phyloP scores from a whole-genome alignment of 2,888 invertebrate species.

The Gymnoscelis rufifasciata region DNA sequence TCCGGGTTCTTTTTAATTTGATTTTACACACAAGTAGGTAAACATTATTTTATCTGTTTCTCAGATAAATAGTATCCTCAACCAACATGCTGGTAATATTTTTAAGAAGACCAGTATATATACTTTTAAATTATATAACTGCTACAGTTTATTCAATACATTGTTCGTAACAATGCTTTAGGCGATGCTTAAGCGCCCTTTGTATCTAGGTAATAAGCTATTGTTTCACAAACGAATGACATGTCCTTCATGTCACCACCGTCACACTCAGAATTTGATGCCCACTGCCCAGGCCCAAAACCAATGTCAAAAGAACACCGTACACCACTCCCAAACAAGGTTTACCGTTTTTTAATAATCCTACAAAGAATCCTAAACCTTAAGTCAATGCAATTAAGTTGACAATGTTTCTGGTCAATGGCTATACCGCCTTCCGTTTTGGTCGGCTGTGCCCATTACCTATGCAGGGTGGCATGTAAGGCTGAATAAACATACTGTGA shows the following conservation, averaged over 20 bases:
- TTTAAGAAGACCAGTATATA: no score
- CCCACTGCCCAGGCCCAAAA: slow-evolving; percentile 56
- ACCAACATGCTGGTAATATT: no score
- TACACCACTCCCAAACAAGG: slow-evolving; percentile 51
- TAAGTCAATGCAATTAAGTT: slow-evolving; percentile 31
- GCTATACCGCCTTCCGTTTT: slow-evolving; percentile 32
- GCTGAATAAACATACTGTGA: slow-evolving; percentile 73
- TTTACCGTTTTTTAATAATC: slow-evolving; percentile 41
- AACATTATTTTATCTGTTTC: no score
- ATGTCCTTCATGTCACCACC: slow-evolving; percentile 40
- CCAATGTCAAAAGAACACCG: slow-evolving; percentile 70
- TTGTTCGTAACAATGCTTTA: slow-evolving; percentile 25
- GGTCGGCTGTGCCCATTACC: slow-evolving; percentile 52
- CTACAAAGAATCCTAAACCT: slow-evolving; percentile 36
- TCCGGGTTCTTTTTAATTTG: no score
- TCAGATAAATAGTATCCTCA: no score
- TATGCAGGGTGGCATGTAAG: slow-evolving; percentile 68
- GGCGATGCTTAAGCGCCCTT: slow-evolving; percentile 32
- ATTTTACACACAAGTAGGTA: no score
- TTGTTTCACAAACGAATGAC: slow-evolving; percentile 41
- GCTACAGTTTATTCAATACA: slow-evolving; percentile 11
- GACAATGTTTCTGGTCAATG: slow-evolving; percentile 31
- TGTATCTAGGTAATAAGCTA: slow-evolving; percentile 38
- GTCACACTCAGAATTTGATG: slow-evolving; percentile 54
- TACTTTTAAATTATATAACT: no score